Conservation (phyloP, 1,140 invertebrate genomes). For the Drosophila mayri region DNA sequence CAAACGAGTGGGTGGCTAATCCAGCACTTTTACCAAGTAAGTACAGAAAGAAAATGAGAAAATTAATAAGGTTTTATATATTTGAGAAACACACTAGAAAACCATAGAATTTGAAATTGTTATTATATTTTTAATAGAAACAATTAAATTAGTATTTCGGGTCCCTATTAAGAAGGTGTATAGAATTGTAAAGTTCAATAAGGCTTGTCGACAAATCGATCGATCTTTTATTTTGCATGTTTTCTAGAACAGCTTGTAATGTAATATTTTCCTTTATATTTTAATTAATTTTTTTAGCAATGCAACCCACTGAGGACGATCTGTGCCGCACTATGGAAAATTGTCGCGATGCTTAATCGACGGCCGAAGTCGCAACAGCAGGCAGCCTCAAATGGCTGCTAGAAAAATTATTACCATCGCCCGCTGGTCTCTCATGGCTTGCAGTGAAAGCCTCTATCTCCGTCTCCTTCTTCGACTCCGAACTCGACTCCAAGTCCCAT, state of each 20-base stretch:
- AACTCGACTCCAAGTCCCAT: no score
- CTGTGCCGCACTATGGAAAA: conserved; percentile 67
- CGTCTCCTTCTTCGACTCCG: neutral
- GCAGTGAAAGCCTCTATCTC: conserved; percentile 51
- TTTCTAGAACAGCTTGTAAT: no score
- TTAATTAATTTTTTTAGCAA: neutral
- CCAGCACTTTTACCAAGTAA: conserved; percentile 6
- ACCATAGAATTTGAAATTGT: neutral
- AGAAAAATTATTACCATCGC: conserved; percentile 80
- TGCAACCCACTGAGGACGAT: conserved; percentile 18
- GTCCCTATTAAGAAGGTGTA: no score
- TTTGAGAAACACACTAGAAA: neutral
- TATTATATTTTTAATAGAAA: no score
- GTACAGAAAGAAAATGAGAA: neutral
- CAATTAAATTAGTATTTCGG: no score
- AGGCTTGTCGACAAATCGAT: no score
- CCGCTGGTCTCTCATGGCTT: conserved; percentile 28
- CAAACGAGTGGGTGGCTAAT: conserved; percentile 55
- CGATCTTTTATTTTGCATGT: neutral
- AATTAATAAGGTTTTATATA: neutral
- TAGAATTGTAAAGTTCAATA: no score
- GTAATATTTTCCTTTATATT: neutral
- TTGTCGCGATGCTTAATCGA: conserved; percentile 80
- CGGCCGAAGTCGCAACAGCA: conserved; percentile 52
- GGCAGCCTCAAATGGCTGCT: conserved; percentile 39